phyloP scores from a whole-genome alignment of 2,888 invertebrate genomes.

The Dromius quadrimaculatus region DNA sequence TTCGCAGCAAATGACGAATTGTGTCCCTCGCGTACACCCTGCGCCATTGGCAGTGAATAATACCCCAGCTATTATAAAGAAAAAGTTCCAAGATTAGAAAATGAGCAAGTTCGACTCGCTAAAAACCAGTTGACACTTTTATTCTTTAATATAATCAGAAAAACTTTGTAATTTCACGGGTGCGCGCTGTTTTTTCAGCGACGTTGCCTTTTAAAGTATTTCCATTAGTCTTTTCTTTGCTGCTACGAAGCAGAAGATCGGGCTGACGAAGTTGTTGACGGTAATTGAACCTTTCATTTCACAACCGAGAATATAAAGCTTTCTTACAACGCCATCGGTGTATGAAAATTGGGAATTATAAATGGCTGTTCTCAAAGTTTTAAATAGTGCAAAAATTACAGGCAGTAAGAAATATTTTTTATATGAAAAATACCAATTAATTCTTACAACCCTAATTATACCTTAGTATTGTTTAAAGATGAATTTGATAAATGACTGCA shows the following conservation, averaged over 20 bases:
- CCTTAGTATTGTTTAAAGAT: constrained; percentile 22
- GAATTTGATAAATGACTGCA: constrained; percentile 33
- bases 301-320: neutral
- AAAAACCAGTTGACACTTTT: constrained; percentile 58
- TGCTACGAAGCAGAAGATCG: constrained; percentile 18
- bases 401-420: no score
- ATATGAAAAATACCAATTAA: no score
- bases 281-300: constrained; percentile 39
- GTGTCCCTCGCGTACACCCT: constrained; percentile 5
- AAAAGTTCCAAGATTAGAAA: constrained; percentile 55
- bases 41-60: constrained; percentile 48
- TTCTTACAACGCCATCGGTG: neutral
- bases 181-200: constrained; percentile 59
- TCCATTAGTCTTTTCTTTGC: constrained; percentile 58
- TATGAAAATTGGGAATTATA: no score
- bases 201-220: constrained; percentile 59
- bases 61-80: constrained; percentile 53
- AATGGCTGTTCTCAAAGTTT: no score
- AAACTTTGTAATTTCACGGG: constrained; percentile 62
- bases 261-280: constrained; percentile 25
- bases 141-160: constrained; percentile 59
- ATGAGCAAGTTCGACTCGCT: constrained; percentile 55
- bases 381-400: no score
- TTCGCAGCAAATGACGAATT: constrained; percentile 40
- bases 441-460: constrained; percentile 9